Percentiles rank a stretch among this genome's conserved stretches.
Conservation (phyloP, 2,888 invertebrate genomes). For the Chironomus riparius region DNA sequence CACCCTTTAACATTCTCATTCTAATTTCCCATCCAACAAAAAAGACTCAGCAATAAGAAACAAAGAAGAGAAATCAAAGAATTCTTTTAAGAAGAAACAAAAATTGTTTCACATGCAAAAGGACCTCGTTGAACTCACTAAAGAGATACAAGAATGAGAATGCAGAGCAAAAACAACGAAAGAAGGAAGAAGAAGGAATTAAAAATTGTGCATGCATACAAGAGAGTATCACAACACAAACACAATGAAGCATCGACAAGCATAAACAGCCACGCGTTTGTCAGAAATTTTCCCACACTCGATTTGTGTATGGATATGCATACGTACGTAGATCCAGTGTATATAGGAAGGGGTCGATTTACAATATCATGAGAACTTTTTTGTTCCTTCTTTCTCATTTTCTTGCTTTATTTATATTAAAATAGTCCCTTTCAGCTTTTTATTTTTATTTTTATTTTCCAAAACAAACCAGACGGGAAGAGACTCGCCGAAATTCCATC, state of each 20-base stretch:
- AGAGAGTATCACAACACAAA: not conserved
- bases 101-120: constrained; percentile 20
- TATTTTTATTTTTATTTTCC: not conserved
- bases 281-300: constrained; percentile 21
- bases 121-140: not conserved
- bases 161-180: not conserved
- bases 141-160: no score
- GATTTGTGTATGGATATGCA: constrained; percentile 8
- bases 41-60: no score
- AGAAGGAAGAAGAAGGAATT: no score
- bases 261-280: constrained; percentile 18
- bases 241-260: not conserved
- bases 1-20: no score
- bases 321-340: not conserved
- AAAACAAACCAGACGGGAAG: not conserved
- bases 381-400: not conserved
- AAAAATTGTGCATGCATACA: not conserved
- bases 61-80: not conserved
- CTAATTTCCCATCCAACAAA: no score
- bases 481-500: constrained; percentile 7
- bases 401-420: not conserved
- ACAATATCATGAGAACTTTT: constrained; percentile 23
- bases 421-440: not conserved
- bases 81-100: not conserved
- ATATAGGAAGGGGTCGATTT: constrained; percentile 21